These are phyloP conservation scores for Nothoprocta pentlandii DNA, from an alignment of 2,113 vertebrate species.

Conservation along the genomic window DNA sequence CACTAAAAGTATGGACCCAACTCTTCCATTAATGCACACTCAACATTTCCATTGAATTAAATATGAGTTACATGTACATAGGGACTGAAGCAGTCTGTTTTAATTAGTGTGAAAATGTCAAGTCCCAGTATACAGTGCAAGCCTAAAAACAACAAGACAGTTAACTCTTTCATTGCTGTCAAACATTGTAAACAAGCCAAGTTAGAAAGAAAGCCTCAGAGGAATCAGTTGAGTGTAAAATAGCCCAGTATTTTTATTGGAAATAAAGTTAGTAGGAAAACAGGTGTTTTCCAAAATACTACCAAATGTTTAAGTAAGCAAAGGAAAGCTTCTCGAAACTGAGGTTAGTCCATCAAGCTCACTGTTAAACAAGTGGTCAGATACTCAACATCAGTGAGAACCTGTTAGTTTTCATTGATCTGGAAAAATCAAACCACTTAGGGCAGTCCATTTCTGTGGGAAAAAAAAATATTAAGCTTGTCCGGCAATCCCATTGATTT, in stretches of 20 bases:
- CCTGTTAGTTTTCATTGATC: neutral
- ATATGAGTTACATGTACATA: constrained; percentile 66
- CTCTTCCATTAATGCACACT: neutral
- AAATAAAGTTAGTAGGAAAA: neutral
- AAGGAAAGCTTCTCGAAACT: neutral
- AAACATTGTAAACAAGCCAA: neutral
- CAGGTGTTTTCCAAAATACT: accelerated
- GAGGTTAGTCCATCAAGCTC: neutral
- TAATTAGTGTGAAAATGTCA: constrained; percentile 72
- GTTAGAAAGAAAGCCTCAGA: neutral
- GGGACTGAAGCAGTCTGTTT: constrained; percentile 37
- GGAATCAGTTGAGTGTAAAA: neutral
- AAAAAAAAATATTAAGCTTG: neutral
- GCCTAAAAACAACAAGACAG: constrained; percentile 18
- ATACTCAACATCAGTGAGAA: neutral
- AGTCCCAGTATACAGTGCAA: constrained; percentile 30
- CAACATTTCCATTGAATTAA: constrained; percentile 62
- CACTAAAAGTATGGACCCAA: neutral
- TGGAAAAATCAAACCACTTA: neutral
- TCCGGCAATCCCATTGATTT: neutral
- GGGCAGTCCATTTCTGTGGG: neutral
- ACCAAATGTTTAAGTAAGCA: neutral
- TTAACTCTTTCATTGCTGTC: constrained; percentile 32
- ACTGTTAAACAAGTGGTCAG: neutral
- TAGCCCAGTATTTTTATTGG: neutral